A percentile compares a stretch with the other conserved stretches of the same genome.
phyloP scores from a whole-genome alignment of 2,797 vertebrate genomes.

The Megaceryle alcyon region DNA sequence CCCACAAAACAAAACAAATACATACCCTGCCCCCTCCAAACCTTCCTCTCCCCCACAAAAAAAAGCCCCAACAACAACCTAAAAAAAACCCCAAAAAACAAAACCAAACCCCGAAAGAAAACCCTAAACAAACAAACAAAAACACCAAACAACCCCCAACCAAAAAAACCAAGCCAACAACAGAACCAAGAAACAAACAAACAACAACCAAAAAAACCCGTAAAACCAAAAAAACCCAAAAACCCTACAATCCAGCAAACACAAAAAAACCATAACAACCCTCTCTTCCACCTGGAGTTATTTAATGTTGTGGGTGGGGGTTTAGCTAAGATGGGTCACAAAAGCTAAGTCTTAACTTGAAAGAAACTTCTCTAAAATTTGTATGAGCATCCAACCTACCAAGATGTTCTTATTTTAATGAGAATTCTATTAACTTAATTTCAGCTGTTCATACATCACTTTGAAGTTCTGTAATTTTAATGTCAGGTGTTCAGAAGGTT shows the following conservation, averaged over 20 bases:
- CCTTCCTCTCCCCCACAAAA: background rate
- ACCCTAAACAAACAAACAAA: background rate
- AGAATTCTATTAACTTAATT: background rate
- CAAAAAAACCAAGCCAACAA: background rate
- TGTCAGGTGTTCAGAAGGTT: background rate
- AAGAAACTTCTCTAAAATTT: background rate
- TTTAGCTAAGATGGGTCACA: conserved; percentile 45
- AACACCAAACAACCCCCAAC: no score
- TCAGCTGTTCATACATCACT: background rate
- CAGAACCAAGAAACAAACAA: background rate
- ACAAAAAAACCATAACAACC: no score
- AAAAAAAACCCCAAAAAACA: background rate
- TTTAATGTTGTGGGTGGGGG: conserved; percentile 21
- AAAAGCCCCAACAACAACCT: background rate
- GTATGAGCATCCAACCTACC: background rate
- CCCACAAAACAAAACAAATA: no score
- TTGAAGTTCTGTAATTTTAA: background rate
- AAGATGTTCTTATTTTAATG: background rate
- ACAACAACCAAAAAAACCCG: background rate
- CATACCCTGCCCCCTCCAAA: background rate
- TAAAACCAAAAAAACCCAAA: background rate
- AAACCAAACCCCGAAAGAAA: background rate
- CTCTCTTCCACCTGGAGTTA: conserved; percentile 76
- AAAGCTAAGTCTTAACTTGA: conserved; percentile 15
- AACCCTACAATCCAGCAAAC: background rate